Evolutionary conservation across 1,140 invertebrate species (phyloP).

Genomic region (Drosophila biarmipes): DNA sequence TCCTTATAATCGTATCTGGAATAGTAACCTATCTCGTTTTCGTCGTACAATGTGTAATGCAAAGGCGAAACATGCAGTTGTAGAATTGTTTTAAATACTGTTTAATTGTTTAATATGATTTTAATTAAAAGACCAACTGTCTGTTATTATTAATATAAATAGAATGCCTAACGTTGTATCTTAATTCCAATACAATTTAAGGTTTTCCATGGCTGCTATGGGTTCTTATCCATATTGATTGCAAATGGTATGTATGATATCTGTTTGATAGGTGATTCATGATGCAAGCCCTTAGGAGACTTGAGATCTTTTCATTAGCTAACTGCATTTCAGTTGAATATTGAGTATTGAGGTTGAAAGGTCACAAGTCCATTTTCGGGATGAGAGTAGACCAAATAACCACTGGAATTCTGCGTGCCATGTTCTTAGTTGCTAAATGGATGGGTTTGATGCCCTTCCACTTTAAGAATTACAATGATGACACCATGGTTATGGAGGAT

Average conservation of each 20-base stretch:
- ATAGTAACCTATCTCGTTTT: constrained; percentile 45
- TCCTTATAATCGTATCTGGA: constrained; percentile 35
- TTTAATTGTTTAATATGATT: too few relatives aligned
- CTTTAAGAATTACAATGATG: background rate
- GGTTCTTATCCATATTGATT: too few relatives aligned
- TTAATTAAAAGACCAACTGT: too few relatives aligned
- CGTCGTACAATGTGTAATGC: constrained; percentile 39
- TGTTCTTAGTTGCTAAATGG: background rate
- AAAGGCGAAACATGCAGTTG: background rate
- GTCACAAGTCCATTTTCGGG: background rate
- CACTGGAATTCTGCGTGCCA: background rate
- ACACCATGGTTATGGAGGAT: background rate
- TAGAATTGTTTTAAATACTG: too few relatives aligned
- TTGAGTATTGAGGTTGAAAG: background rate
- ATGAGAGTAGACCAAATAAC: background rate
- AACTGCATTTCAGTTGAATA: background rate
- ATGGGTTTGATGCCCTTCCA: background rate
- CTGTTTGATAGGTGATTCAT: background rate
- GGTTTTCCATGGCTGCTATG: too few relatives aligned
- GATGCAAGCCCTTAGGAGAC: background rate
- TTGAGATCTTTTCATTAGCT: background rate
- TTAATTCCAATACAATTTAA: too few relatives aligned
- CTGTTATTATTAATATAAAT: too few relatives aligned
- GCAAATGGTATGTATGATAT: background rate
- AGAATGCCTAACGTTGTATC: too few relatives aligned